phyloP scores from a whole-genome alignment of 2,113 vertebrate species.

The Callithrix jacchus region DNA sequence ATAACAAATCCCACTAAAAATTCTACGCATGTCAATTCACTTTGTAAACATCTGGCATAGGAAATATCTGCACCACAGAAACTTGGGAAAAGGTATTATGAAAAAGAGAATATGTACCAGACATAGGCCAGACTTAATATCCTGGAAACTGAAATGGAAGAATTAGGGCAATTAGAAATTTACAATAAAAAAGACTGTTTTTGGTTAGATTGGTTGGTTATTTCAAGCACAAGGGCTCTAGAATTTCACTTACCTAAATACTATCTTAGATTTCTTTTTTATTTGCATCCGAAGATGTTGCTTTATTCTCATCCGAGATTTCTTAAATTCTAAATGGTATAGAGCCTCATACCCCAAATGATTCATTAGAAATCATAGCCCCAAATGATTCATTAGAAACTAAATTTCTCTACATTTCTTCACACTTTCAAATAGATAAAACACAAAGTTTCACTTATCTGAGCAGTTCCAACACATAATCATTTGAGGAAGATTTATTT shows the following conservation, averaged over 20 bases:
- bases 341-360: neutral
- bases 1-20: neutral
- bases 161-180: neutral
- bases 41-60: neutral
- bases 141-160: neutral
- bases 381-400: neutral
- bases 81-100: neutral
- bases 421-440: neutral
- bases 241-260: neutral
- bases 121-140: neutral
- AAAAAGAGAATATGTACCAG: neutral
- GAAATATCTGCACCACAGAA: neutral
- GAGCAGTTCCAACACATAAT: neutral
- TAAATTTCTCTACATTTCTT: neutral
- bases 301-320: neutral
- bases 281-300: neutral
- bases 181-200: neutral
- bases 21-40: neutral
- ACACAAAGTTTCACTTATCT: neutral
- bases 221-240: neutral
- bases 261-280: conserved; percentile 19
- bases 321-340: neutral
- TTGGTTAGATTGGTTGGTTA: neutral
- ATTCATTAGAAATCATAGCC: neutral
- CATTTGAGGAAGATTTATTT: neutral